Base-by-base conservation (phyloP, 2,888 invertebrate species). In the Adineta ricciae region DNA sequence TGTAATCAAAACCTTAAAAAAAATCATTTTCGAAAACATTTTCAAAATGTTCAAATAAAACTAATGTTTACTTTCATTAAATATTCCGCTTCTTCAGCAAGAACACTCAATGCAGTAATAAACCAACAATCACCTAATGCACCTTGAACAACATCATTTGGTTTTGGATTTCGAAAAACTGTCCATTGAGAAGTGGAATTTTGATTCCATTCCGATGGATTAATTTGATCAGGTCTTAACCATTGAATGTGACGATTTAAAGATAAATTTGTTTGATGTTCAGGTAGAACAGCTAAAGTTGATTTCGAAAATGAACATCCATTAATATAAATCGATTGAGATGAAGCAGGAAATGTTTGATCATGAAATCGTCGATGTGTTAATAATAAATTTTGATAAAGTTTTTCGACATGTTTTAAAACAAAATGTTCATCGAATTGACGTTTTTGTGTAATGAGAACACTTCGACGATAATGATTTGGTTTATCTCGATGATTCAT, bases 51-150 rank as follows among this genome's bases (percentile, higher is more conserved):
- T n/a, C n/a, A n/a, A n/a, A n/a, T n/a, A n/a, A n/a, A n/a, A n/a
- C n/a, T n/a, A n/a, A n/a, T n/a, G n/a, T n/a, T 78, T 78, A 78
- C 78, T n/a, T 9, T 78, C 38, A 38, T 78, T 78, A 78, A 78
- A 41, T 78, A 78, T 78, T 78, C 41, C 11, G 86, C 78, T 56
- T 83, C 50, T 83, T 86, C 86, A 38, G 86, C 84, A 19, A 86
- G 46, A n/a, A 86, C 41, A 14, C 84, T 83, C 32, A 86, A 46
- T 7, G 86, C 86, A 50, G 84, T 83, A 5, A 86, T 46, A n/a
- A 86, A 84, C 86, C 86, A 86, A 38, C 86, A 86, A 38, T 85
- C 83, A 27, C 86, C 85, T 32, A 85, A 56, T 3, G 83, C 32
- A 19, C 85, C 85, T 78, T 85, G 85, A 64, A 83, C 36, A n/a